A percentile compares a stretch with the other conserved stretches of the same genome.
These are phyloP conservation scores for Latrodectus geometricus DNA, from an alignment of 1,140 invertebrate species.

Conservation along the genomic window DNA sequence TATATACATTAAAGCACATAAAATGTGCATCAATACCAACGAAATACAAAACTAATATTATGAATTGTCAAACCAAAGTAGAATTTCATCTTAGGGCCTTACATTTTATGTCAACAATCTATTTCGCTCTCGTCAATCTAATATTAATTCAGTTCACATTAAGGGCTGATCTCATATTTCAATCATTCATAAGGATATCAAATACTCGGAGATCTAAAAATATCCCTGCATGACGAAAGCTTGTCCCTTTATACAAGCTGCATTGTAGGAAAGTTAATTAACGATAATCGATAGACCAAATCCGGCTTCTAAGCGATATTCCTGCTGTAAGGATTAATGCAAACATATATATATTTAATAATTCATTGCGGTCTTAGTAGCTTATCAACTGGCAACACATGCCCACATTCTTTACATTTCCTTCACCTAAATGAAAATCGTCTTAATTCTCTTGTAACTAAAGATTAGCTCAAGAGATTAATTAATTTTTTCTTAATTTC, in stretches of 20 bases:
- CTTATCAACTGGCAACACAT: neutral
- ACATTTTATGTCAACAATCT: no score
- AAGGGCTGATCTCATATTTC: no score
- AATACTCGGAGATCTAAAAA: neutral
- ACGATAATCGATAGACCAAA: slow-evolving; percentile 40
- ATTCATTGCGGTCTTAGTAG: slow-evolving; percentile 24
- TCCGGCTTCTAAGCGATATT: slow-evolving; percentile 13
- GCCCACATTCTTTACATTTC: neutral
- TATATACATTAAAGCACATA: no score
- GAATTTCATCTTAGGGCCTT: no score
- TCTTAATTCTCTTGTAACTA: no score
- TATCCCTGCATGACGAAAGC: neutral
- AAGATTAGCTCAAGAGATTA: neutral
- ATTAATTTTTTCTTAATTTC: neutral
- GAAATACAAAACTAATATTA: no score
- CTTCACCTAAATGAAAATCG: neutral
- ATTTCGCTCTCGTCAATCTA: no score
- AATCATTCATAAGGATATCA: no score
- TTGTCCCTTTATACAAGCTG: neutral
- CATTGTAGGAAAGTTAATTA: slow-evolving; percentile 47
- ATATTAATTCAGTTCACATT: no score
- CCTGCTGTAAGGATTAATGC: slow-evolving; percentile 27
- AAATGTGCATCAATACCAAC: no score
- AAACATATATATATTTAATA: slow-evolving; percentile 35
- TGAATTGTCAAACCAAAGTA: no score